Percentiles rank a stretch among this genome's conserved stretches.
Evolutionary conservation across 1,140 invertebrate genomes (phyloP).

Genomic region (Pseudomyrmex sp.): DNA sequence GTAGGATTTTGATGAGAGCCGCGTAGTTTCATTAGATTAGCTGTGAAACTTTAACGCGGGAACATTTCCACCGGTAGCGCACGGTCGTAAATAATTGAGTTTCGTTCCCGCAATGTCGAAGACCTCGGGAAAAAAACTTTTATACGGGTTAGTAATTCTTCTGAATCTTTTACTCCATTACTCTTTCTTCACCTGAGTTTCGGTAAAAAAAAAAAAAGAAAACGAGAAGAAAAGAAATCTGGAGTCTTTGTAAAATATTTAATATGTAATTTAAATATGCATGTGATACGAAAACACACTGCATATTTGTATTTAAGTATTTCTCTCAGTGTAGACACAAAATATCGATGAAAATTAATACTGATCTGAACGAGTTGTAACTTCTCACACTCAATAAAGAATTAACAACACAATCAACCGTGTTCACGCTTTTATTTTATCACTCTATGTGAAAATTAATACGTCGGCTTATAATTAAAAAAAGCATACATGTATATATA

Average conservation of each 20-base stretch:
- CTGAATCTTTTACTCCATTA: not conserved
- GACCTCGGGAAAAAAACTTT: not conserved
- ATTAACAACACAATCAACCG: too few relatives aligned
- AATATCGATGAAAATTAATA: too few relatives aligned
- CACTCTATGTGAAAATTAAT: too few relatives aligned
- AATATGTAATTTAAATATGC: not conserved
- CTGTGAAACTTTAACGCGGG: slow-evolving; percentile 38
- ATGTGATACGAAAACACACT: too few relatives aligned
- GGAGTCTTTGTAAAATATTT: not conserved
- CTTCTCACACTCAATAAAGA: too few relatives aligned
- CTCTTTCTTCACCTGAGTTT: not conserved
- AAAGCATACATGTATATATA: too few relatives aligned
- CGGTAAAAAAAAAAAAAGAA: not conserved
- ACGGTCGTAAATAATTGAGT: slow-evolving; percentile 30
- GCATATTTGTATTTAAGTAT: too few relatives aligned
- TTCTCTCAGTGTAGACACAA: too few relatives aligned
- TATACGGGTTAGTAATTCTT: not conserved
- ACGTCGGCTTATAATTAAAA: too few relatives aligned
- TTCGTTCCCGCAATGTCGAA: not conserved
- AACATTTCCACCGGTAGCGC: slow-evolving; percentile 8
- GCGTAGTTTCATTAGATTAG: slow-evolving; percentile 51
- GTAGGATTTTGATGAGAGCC: slow-evolving; percentile 37
- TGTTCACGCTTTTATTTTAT: too few relatives aligned
- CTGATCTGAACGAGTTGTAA: too few relatives aligned
- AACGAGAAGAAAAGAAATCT: not conserved